Conservation (phyloP, 2,113 vertebrate genomes). For the Ammodytes dubius region DNA sequence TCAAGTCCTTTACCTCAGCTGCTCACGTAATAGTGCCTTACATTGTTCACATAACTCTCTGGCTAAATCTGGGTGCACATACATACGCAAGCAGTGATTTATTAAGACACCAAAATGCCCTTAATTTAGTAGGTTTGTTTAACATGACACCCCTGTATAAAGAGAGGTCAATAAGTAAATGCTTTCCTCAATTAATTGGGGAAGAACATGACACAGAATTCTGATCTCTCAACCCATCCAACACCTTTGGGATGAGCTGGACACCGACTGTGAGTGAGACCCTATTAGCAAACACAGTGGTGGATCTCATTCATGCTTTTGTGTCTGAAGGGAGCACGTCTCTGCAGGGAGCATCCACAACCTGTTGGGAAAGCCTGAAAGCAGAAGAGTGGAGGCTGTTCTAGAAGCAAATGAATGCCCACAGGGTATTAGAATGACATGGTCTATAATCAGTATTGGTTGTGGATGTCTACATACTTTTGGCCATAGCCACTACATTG, state of each 20-base stretch:
- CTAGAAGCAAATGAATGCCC: neutral
- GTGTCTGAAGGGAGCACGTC: neutral
- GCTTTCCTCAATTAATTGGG: neutral
- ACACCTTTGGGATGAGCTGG: constrained; percentile 5
- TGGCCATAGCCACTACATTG: neutral
- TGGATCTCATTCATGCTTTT: neutral
- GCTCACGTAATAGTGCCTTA: constrained; percentile 11
- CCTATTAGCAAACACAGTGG: neutral
- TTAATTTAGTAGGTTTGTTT: neutral
- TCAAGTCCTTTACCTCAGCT: constrained; percentile 25
- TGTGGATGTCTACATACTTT: neutral
- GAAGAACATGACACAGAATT: neutral
- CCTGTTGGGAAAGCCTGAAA: neutral
- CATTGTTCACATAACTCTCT: constrained; percentile 31
- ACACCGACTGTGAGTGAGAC: neutral
- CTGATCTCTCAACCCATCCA: neutral
- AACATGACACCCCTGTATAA: neutral
- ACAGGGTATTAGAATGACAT: neutral
- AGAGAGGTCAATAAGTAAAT: neutral
- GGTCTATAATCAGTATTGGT: neutral
- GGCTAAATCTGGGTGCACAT: neutral
- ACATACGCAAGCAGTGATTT: neutral
- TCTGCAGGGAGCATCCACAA: neutral
- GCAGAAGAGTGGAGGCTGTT: neutral
- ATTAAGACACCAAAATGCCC: neutral